Evolutionary conservation across 2,113 vertebrate species (phyloP).

Genomic region (Microcebus ravelobensis): DNA sequence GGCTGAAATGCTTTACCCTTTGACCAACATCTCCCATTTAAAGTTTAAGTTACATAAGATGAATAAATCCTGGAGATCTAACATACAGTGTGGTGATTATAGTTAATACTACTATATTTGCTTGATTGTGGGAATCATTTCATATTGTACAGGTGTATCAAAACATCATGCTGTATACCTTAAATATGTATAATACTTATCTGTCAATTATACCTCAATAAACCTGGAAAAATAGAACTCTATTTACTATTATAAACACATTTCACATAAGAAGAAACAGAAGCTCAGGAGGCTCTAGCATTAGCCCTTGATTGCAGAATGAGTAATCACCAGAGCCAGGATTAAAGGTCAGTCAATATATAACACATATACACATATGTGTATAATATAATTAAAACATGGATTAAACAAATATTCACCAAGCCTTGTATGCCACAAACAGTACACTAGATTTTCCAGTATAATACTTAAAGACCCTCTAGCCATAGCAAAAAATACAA

Average conservation of each 20-base stretch:
- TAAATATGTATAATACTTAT: too few species aligned
- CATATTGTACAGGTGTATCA: too few species aligned
- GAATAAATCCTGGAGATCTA: not conserved
- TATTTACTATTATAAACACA: not conserved
- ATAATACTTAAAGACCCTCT: not conserved
- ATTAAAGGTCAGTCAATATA: not conserved
- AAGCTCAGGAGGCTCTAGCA: not conserved
- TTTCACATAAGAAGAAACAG: not conserved
- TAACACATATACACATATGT: too few species aligned
- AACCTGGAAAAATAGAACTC: not conserved
- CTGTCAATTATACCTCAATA: not conserved
- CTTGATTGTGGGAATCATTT: too few species aligned
- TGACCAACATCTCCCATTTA: not conserved
- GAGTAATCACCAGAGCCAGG: too few species aligned
- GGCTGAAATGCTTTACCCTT: not conserved
- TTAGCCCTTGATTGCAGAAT: not conserved
- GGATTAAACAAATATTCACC: not conserved
- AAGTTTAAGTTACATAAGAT: not conserved
- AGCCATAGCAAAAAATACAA: not conserved
- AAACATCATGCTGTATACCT: too few species aligned
- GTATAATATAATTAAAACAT: not conserved
- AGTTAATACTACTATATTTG: not conserved
- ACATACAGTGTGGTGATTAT: not conserved
- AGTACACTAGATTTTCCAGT: not conserved
- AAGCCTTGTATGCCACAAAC: not conserved